These are phyloP conservation scores for Butorides virescens DNA, from an alignment of 2,113 vertebrate species.

Conservation along the genomic window DNA sequence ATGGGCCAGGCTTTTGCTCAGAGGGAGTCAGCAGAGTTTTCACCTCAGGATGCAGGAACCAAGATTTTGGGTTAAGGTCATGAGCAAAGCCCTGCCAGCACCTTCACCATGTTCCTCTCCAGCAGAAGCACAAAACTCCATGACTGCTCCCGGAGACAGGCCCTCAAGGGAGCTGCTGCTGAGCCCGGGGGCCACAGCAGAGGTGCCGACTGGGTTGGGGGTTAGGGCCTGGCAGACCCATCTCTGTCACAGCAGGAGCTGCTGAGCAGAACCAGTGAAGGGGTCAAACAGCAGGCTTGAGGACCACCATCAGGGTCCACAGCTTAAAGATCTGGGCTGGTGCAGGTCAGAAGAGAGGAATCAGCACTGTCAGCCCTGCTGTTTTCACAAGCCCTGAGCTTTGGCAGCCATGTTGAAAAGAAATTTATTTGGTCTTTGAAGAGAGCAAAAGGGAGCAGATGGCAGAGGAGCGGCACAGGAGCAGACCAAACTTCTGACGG, in stretches of 20 bases:
- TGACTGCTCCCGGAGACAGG: neutral
- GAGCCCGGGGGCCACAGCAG: neutral
- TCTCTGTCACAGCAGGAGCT: neutral
- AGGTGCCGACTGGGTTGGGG: neutral
- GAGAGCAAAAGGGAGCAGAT: fast-evolving
- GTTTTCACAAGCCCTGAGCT: neutral
- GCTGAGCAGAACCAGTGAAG: neutral
- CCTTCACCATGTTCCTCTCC: neutral
- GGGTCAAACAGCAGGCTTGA: neutral
- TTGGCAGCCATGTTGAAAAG: neutral
- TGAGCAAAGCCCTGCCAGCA: neutral
- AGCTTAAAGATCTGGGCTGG: neutral
- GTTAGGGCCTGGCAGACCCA: neutral
- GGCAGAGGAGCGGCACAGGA: neutral
- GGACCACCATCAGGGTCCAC: neutral
- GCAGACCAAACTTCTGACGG: neutral
- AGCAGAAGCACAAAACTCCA: neutral
- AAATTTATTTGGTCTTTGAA: neutral
- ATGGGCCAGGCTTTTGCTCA: neutral
- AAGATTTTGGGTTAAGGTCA: neutral
- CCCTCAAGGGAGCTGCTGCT: neutral
- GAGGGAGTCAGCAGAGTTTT: neutral
- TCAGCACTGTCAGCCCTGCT: neutral
- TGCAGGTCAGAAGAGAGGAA: neutral
- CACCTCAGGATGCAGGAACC: neutral